Evolutionary conservation across 2,888 invertebrate species (phyloP).

Genomic region (Netelia virgata): DNA sequence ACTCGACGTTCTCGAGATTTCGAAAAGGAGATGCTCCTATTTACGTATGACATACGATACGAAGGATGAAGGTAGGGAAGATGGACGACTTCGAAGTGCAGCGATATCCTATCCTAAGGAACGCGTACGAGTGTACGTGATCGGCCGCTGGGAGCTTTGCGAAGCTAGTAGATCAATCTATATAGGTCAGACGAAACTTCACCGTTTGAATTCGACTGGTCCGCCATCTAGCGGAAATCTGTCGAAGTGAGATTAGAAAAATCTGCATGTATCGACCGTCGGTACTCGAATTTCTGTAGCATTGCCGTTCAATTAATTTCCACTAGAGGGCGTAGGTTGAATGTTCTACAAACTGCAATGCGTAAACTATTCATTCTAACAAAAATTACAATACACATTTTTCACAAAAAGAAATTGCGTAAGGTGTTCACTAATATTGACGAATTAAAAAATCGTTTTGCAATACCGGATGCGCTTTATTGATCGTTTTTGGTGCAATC

Average conservation of each 20-base stretch:
- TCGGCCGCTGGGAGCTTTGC: slow-evolving; percentile 27
- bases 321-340: no score
- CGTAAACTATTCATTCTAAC: background rate
- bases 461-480: slow-evolving; percentile 36
- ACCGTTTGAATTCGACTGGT: background rate
- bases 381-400: slow-evolving; percentile 1
- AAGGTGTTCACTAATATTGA: no score
- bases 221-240: slow-evolving; percentile 22
- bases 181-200: slow-evolving; percentile 57
- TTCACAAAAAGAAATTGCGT: background rate
- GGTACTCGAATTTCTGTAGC: no score
- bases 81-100: slow-evolving; percentile 43
- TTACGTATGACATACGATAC: slow-evolving; percentile 27
- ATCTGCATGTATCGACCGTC: background rate
- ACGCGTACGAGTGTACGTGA: slow-evolving; percentile 20
- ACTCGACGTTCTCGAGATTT: background rate
- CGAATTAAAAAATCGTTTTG: background rate
- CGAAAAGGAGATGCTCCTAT: background rate
- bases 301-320: no score
- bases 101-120: slow-evolving; percentile 31
- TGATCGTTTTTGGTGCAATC: slow-evolving; percentile 46
- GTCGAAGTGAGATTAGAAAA: background rate
- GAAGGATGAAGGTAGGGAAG: background rate
- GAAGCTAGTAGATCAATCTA: slow-evolving; percentile 52
- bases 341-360: no score